Evolutionary conservation across 1,140 invertebrate species (phyloP), one percentile per base, ranked within the genome.

Genomic region (Anastrepha ludens): DNA sequence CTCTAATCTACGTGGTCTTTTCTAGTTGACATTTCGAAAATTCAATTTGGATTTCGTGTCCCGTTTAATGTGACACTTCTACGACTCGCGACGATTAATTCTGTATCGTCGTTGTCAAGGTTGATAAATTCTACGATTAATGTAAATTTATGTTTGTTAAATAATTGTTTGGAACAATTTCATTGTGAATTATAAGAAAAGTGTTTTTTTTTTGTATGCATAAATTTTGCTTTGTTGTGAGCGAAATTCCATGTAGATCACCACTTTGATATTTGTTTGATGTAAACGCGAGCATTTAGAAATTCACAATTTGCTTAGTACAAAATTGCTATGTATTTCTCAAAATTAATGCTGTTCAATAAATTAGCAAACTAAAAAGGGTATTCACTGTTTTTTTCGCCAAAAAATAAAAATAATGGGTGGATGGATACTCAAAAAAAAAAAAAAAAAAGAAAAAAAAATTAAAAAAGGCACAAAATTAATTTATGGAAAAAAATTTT

Each of bases 321-420:
- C 50, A 50, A 81, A 81, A 81, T 81, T n/a, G 74, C 74, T 85
- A 85, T 88, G 88, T 88, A 81, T 81, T 81, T 81, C 74, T 81
- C 50, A 81, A 81, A 20, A 78, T 74, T 78, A 39, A 86, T 88
- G 65, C 3, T 87, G n/a, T 67, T 85, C 44, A 58, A 85, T 74
- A 88, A 88, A 70, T 15, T 44, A 44, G 11, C 39, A 85, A 86
- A 64, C n/a, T 44, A 20, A 44, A 58, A 58, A 20, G 44, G 86
- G 58, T 58, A 59, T 85, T 59, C 78, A 55, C 9, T 55, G 5
- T 55, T 55, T 29, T 29, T 29, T 29, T 29, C 1, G 29, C 29
- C 29, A 1, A 29, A 29, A 50, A 74, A n/a, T 6, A 62, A 3
- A 5, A 20, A 29, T 55, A 64, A 20, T 0, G 29, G 41, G 85